phyloP scores from a whole-genome alignment of 2,888 invertebrate species.

The Lasioglossum calceatum region DNA sequence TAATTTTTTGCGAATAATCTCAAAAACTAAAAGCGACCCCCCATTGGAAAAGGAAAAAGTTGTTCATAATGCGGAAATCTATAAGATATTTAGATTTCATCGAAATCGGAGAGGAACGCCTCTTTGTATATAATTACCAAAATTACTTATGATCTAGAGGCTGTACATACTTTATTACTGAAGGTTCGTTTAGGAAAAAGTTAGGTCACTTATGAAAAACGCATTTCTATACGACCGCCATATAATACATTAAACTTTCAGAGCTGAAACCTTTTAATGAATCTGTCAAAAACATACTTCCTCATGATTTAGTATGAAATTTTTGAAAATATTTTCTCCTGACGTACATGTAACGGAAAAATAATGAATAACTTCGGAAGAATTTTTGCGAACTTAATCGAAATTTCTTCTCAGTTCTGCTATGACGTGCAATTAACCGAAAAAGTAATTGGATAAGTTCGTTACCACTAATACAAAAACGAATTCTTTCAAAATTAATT shows the following conservation, averaged over 20 bases:
- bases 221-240: not conserved
- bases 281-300: not conserved
- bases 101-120: too few species aligned
- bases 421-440: not conserved
- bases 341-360: not conserved
- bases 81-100: too few species aligned
- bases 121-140: too few species aligned
- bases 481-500: not conserved
- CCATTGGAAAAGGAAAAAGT: too few species aligned
- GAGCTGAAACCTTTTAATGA: not conserved
- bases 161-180: too few species aligned
- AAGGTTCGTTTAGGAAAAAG: not conserved
- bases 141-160: too few species aligned
- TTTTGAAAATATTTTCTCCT: not conserved
- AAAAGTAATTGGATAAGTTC: not conserved
- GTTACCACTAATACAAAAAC: not conserved
- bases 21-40: too few species aligned
- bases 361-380: not conserved
- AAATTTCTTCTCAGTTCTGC: not conserved
- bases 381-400: not conserved
- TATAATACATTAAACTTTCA: not conserved
- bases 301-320: not conserved
- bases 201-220: not conserved
- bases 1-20: too few species aligned
- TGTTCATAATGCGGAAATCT: too few species aligned